These are phyloP conservation scores for Epirrita christyi DNA, from an alignment of 2,888 invertebrate species.

Conservation along the genomic window DNA sequence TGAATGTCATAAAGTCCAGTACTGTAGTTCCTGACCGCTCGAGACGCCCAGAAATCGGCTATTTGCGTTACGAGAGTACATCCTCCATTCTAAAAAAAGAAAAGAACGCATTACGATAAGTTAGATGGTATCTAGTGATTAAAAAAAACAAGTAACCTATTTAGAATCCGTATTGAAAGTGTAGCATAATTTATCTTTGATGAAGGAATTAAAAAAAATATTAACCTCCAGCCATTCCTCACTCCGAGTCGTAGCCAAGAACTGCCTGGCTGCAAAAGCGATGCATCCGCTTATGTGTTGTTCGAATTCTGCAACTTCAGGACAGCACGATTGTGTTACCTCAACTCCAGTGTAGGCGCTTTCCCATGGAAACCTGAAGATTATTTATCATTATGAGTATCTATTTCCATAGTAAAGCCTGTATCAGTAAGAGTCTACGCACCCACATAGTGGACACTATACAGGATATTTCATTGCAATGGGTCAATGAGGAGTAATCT, in stretches of 20 bases:
- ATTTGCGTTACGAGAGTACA: conserved; percentile 84
- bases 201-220: too few species aligned
- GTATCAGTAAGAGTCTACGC: too few species aligned
- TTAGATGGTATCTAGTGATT: too few species aligned
- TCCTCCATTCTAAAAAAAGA: conserved; percentile 77
- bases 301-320: conserved; percentile 82
- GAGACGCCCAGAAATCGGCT: conserved; percentile 85
- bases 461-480: too few species aligned
- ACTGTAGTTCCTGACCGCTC: conserved; percentile 78
- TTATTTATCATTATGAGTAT: too few species aligned
- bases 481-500: too few species aligned
- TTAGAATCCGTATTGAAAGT: too few species aligned
- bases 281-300: conserved; percentile 86
- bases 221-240: conserved; percentile 79
- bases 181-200: too few species aligned
- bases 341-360: conserved; percentile 86
- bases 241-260: conserved; percentile 71
- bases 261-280: conserved; percentile 79
- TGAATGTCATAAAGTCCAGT: conserved; percentile 78
- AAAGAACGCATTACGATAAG: not conserved
- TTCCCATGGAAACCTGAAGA: conserved; percentile 85
- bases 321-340: conserved; percentile 85
- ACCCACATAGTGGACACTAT: too few species aligned
- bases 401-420: not conserved
- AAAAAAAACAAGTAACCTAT: too few species aligned